Percentiles rank a stretch among this genome's conserved stretches.
Conservation (phyloP, 2,888 invertebrate genomes). For the Acleris literana region DNA sequence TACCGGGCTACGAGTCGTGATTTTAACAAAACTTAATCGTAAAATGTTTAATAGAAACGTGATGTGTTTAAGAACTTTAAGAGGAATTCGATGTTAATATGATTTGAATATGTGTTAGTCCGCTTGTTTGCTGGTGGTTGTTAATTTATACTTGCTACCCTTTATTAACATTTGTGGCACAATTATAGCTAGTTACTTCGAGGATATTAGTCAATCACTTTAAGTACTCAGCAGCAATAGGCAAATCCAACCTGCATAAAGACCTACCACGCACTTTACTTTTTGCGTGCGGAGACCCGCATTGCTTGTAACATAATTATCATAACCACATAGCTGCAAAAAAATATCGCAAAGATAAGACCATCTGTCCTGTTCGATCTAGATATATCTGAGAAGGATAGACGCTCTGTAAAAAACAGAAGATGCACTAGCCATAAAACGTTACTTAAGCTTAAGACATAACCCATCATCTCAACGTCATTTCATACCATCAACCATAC, state of each 20-base stretch:
- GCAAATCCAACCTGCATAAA: slow-evolving; percentile 14
- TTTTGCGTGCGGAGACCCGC: slow-evolving; percentile 27
- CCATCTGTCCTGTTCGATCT: slow-evolving; percentile 5
- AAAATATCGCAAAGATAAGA: slow-evolving; percentile 14
- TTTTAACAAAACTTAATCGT: slow-evolving; percentile 13
- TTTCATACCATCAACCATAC: slow-evolving; percentile 24
- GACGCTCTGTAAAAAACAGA: not conserved
- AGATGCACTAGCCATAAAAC: slow-evolving; percentile 11
- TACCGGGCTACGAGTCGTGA: slow-evolving; percentile 26
- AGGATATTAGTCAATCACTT: too few species aligned
- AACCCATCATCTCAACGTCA: slow-evolving; percentile 22
- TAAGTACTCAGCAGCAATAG: not conserved
- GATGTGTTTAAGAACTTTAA: slow-evolving; percentile 2
- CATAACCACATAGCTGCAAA: slow-evolving; percentile 15
- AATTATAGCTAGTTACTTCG: too few species aligned
- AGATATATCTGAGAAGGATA: not conserved
- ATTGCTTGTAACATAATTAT: slow-evolving; percentile 31
- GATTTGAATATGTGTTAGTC: not conserved
- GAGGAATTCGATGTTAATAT: slow-evolving; percentile 12
- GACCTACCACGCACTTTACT: not conserved
- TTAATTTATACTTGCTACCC: not conserved
- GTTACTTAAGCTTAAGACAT: slow-evolving; percentile 19
- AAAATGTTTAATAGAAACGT: slow-evolving; percentile 1
- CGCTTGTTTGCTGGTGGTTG: not conserved
- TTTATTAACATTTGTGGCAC: too few species aligned